Conservation (phyloP, 2,113 vertebrate species). For the Mobula hypostoma region DNA sequence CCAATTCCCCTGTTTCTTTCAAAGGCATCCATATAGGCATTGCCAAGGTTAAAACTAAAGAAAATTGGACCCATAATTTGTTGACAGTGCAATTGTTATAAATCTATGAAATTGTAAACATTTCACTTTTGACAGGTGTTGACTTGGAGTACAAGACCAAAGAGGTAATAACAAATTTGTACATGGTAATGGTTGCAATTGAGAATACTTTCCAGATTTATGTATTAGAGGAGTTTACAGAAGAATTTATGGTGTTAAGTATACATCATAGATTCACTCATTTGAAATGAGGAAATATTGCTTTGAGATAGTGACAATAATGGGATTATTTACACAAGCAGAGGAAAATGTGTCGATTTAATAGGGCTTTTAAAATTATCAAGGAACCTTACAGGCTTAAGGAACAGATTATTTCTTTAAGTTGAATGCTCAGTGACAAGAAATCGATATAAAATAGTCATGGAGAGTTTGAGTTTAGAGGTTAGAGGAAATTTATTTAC, state of each 20-base stretch:
- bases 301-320: neutral
- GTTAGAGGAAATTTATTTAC: neutral
- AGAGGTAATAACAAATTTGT: neutral
- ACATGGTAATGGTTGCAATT: neutral
- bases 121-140: neutral
- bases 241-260: neutral
- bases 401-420: neutral
- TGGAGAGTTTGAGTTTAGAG: neutral
- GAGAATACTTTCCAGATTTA: neutral
- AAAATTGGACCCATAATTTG: neutral
- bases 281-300: neutral
- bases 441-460: neutral
- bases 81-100: neutral
- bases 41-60: neutral
- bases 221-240: no score
- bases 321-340: slow-evolving; percentile 8
- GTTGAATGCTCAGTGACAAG: neutral
- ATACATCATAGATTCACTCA: neutral
- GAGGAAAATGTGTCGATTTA: neutral
- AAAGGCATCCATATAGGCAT: neutral
- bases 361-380: neutral
- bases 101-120: neutral
- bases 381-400: neutral
- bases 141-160: neutral
- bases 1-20: neutral